Conservation (phyloP, 2,113 vertebrate genomes). For the Crotalus tigris region DNA sequence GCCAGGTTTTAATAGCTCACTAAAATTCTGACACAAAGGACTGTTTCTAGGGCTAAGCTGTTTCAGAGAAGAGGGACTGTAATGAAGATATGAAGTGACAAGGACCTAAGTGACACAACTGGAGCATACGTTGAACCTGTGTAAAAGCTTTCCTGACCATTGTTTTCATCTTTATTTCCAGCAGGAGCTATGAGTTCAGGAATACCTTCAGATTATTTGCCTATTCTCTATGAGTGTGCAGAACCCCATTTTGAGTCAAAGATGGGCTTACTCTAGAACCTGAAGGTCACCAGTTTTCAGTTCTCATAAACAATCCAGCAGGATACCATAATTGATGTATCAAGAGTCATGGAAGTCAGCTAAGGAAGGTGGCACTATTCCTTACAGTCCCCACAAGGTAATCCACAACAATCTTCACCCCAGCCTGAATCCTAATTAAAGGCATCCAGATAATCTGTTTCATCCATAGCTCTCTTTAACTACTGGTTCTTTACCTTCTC, state of each 20-base stretch:
- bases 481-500: not conserved
- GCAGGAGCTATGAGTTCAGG: not conserved
- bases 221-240: not conserved
- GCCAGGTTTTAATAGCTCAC: not conserved
- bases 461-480: not conserved
- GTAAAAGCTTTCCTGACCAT: not conserved
- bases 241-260: not conserved
- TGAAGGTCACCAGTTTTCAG: not conserved
- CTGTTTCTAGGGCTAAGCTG: not conserved
- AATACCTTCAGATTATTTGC: not conserved
- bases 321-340: not conserved
- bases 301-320: not conserved
- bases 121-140: not conserved
- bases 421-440: not conserved
- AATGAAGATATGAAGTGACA: not conserved
- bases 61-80: not conserved
- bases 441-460: not conserved
- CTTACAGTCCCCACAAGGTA: not conserved
- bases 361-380: not conserved
- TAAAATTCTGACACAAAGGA: not conserved
- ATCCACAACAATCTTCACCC: not conserved
- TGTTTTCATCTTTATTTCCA: not conserved
- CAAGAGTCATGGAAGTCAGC: not conserved
- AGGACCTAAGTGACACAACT: not conserved
- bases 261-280: not conserved